These are phyloP conservation scores for Amiota communis DNA, from an alignment of 2,888 invertebrate genomes.

Conservation along the genomic window DNA sequence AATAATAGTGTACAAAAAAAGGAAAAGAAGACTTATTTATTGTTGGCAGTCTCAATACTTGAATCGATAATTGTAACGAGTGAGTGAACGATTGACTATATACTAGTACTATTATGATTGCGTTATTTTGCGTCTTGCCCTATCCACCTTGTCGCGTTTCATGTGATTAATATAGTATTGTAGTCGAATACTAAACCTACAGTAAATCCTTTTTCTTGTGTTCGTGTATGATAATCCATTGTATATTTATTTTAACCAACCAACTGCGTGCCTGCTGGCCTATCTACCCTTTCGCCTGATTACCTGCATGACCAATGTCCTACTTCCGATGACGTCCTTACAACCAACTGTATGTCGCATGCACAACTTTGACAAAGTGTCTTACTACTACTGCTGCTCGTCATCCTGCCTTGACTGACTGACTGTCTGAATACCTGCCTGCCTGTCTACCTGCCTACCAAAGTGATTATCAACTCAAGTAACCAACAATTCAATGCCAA, in stretches of 20 bases:
- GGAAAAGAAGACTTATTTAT: constrained; percentile 28
- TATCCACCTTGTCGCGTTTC: background rate
- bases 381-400: no score
- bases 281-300: background rate
- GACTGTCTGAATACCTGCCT: background rate
- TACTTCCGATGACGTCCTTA: no score
- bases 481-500: constrained; percentile 40
- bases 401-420: background rate
- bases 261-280: background rate
- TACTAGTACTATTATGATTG: constrained; percentile 21
- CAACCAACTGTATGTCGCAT: no score
- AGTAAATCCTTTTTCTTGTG: background rate
- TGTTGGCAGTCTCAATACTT: constrained; percentile 44
- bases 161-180: constrained; percentile 7
- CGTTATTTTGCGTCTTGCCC: background rate
- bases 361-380: no score
- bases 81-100: constrained; percentile 6
- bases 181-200: background rate
- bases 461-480: constrained; percentile 37
- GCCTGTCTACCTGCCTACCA: background rate
- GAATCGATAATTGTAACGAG: constrained; percentile 54
- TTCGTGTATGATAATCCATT: background rate
- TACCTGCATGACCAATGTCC: background rate
- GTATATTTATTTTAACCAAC: background rate
- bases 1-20: background rate